phyloP scores from a whole-genome alignment of 2,797 vertebrate genomes.

The Ammospiza maritima region DNA sequence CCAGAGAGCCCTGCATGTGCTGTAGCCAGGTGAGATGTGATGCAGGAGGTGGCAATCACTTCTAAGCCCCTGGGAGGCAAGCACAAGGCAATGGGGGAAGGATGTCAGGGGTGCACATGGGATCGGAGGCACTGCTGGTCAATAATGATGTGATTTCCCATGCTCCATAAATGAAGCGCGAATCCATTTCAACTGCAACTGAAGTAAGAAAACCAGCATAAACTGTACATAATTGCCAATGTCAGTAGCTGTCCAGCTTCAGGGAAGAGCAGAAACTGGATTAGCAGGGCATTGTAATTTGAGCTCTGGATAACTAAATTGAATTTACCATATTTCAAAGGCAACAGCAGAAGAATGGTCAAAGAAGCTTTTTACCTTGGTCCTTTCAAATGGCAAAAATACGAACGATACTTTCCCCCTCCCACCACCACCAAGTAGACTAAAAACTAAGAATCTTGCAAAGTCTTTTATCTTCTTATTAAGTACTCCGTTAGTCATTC shows the following conservation, averaged over 20 bases:
- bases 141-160: neutral
- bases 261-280: neutral
- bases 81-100: neutral
- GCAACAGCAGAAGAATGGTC: neutral
- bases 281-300: neutral
- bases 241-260: neutral
- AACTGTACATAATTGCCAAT: neutral
- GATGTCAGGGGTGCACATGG: neutral
- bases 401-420: neutral
- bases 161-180: neutral
- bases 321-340: neutral
- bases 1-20: accelerated
- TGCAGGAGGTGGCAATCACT: neutral
- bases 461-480: neutral
- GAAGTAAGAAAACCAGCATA: neutral
- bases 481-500: neutral
- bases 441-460: neutral
- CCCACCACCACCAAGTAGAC: neutral
- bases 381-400: neutral
- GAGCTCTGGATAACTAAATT: neutral
- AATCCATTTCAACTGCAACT: neutral
- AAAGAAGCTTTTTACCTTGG: neutral
- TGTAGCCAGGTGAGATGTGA: neutral
- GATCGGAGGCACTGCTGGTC: neutral
- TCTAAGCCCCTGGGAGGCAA: neutral